Conservation (phyloP, 2,797 vertebrate species). For the Sardinella longiceps region DNA sequence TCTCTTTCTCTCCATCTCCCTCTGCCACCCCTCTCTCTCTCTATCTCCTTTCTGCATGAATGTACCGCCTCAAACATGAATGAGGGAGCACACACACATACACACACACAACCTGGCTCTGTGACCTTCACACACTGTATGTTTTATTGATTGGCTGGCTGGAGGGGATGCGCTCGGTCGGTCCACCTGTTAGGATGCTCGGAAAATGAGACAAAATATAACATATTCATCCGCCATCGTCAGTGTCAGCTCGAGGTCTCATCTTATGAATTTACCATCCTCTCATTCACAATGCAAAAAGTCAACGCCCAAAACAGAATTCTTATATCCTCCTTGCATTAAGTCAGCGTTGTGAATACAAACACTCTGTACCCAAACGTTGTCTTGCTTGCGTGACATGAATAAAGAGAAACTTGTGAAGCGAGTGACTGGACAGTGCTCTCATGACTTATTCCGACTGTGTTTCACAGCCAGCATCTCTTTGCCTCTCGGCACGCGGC, state of each 20-base stretch:
- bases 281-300: background rate
- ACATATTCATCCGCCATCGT: background rate
- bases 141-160: constrained; percentile 21
- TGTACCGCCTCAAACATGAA: constrained; percentile 35
- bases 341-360: background rate
- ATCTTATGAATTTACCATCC: background rate
- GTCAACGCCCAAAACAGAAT: background rate
- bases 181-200: background rate
- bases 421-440: background rate
- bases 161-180: background rate
- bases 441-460: background rate
- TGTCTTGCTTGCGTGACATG: background rate
- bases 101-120: constrained; percentile 42
- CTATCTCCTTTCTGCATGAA: background rate
- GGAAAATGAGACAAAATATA: background rate
- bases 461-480: background rate
- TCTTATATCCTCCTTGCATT: background rate
- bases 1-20: background rate
- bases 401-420: background rate
- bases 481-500: background rate
- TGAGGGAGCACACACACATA: constrained; percentile 20
- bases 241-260: background rate
- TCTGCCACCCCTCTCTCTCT: background rate
- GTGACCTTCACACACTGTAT: constrained; percentile 34
- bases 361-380: background rate